A percentile compares a stretch with the other conserved stretches of the same genome.
phyloP scores from a whole-genome alignment of 2,888 invertebrate genomes.

The Isoperla grammatica region DNA sequence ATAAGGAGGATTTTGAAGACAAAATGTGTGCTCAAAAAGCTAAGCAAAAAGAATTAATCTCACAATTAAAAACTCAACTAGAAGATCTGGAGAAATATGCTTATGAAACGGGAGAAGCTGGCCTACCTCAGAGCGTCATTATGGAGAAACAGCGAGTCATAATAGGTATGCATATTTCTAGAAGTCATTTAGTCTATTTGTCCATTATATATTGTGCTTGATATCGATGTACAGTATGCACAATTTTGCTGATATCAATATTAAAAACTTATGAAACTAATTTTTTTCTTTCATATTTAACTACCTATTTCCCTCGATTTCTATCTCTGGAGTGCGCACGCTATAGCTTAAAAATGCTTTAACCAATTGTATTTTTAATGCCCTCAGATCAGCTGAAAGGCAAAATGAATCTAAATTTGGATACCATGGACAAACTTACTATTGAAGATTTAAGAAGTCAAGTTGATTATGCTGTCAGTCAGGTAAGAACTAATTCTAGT shows the following conservation, averaged over 20 bases:
- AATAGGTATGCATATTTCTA: slow-evolving; percentile 49
- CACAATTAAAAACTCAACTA: slow-evolving; percentile 83
- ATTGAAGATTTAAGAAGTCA: slow-evolving; percentile 80
- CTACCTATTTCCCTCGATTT: no score
- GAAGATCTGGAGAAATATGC: slow-evolving; percentile 90
- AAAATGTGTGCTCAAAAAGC: slow-evolving; percentile 57
- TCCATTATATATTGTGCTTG: background rate
- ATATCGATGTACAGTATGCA: no score
- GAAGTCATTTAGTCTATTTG: background rate
- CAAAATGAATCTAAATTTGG: slow-evolving; percentile 79
- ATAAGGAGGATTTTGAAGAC: slow-evolving; percentile 48
- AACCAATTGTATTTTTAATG: slow-evolving; percentile 23
- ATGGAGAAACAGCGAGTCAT: slow-evolving; percentile 85
- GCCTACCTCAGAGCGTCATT: slow-evolving; percentile 69
- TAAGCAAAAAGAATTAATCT: slow-evolving; percentile 75
- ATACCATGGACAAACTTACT: slow-evolving; percentile 68
- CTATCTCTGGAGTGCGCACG: no score
- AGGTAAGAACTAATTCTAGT: no score
- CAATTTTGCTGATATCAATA: no score
- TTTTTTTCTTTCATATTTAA: no score
- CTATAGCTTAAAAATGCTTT: no score
- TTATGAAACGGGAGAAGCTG: slow-evolving; percentile 78
- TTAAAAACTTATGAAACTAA: no score
- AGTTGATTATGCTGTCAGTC: slow-evolving; percentile 83
- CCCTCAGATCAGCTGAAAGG: slow-evolving; percentile 68